Base-by-base conservation (phyloP, 1,140 invertebrate genomes). In the Nephotettix cincticeps region DNA sequence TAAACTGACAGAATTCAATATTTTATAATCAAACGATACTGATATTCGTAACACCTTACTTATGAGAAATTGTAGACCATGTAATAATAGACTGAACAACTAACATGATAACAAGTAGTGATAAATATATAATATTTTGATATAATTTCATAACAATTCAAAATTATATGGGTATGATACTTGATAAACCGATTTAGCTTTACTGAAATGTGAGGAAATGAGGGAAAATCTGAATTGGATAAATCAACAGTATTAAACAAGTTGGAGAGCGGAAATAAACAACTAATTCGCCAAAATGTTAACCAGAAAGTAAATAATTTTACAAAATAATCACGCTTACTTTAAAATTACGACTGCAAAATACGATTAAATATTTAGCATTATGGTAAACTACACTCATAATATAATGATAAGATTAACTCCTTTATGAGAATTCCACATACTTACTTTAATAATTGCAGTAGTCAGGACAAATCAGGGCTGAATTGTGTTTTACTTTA, bases 351-450 rank as follows among this genome's bases (percentile, higher is more conserved):
- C 21, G 45, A 67, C 14, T 45, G 32, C n/a, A 65, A 64, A 40
- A 14, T 40, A 43, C 40, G 40, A 45, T 67, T 67, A 67, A 32
- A 40, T 43, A 36, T 67, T 27, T 67, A 43, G 32, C 32, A 43
- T 27, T 67, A 43, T 40, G 19, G 43, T 43, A 67, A 67, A 67
- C 64, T 67, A 67, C 64, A 67, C 40, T 67, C 64, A 67, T 67
- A 67, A 67, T 67, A 67, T 23, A 67, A 67, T 45, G 28, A 67
- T 67, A 45, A 19, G n/a, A 32, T 27, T 67, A 67, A 43, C 32
- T 67, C 25, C 64, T 45, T 67, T 67, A 43, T 67, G 32, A 67
- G 64, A 67, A 67, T 67, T 67, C 64, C 64, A 67, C 64, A 67
- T 45, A 2, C 13, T 25, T n/a, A n/a, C n/a, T n/a, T n/a, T n/a